A percentile compares a stretch with the other conserved stretches of the same genome.
Conservation (phyloP, 2,888 invertebrate species). For the Drosophila antonietae region DNA sequence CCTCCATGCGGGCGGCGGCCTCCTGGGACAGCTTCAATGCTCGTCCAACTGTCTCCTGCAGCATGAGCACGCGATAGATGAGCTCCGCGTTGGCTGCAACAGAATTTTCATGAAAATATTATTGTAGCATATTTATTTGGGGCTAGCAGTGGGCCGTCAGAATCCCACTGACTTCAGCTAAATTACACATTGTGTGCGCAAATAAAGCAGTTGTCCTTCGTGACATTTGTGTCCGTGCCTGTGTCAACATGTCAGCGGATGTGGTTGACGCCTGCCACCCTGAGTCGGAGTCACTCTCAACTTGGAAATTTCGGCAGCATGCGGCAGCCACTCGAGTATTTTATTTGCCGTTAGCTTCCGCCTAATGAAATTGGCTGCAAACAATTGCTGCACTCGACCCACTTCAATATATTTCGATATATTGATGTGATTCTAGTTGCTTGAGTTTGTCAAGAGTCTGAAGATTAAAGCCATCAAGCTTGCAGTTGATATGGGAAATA, state of each 20-base stretch:
- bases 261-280: constrained; percentile 26
- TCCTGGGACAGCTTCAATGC: constrained; percentile 84
- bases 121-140: constrained; percentile 60
- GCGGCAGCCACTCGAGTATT: constrained; percentile 19
- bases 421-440: constrained; percentile 11
- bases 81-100: constrained; percentile 83
- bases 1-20: constrained; percentile 84
- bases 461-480: background rate
- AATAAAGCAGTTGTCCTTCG: constrained; percentile 63
- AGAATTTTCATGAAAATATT: constrained; percentile 64
- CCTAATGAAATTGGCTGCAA: constrained; percentile 66
- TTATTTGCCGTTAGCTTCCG: constrained; percentile 41
- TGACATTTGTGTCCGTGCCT: constrained; percentile 37
- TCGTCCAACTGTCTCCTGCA: constrained; percentile 84
- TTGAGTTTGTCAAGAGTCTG: background rate
- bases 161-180: constrained; percentile 13
- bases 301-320: constrained; percentile 18
- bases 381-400: constrained; percentile 47
- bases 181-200: constrained; percentile 73
- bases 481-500: background rate
- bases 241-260: constrained; percentile 53
- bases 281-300: background rate
- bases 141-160: background rate
- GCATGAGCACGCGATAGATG: constrained; percentile 84
- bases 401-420: constrained; percentile 37